Percentiles rank a stretch among this genome's conserved stretches.
Evolutionary conservation across 2,113 vertebrate species (phyloP).

Genomic region (Alethe diademata): DNA sequence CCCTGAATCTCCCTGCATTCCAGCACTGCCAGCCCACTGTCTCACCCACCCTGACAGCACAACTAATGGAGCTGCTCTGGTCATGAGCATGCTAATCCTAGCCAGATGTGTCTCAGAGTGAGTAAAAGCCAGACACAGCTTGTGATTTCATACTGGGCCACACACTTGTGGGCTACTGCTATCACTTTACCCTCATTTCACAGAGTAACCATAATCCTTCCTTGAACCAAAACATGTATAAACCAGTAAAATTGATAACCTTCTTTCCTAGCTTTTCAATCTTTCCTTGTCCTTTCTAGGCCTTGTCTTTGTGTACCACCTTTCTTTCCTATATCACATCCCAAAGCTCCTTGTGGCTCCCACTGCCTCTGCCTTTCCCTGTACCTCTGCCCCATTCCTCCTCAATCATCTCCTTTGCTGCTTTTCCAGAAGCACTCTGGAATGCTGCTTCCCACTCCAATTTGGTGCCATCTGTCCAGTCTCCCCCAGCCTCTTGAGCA

Average conservation of each 20-base stretch:
- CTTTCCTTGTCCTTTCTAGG: background rate
- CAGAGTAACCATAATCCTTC: background rate
- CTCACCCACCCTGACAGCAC: accelerated
- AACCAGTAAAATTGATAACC: background rate
- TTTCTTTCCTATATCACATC: background rate
- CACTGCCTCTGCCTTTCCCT: background rate
- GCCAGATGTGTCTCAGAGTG: background rate
- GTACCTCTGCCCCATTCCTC: background rate
- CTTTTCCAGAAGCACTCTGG: background rate
- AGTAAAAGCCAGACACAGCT: background rate
- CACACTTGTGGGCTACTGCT: background rate
- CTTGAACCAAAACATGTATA: background rate
- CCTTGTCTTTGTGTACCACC: background rate
- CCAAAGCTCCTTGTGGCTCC: background rate
- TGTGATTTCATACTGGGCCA: background rate
- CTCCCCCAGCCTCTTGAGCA: background rate
- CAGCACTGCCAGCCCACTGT: background rate
- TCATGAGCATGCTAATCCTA: background rate
- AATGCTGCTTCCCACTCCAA: background rate
- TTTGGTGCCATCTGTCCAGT: background rate
- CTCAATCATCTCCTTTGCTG: background rate
- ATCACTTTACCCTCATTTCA: background rate
- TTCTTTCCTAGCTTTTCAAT: background rate
- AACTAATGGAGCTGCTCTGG: background rate
- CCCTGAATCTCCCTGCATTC: background rate